Evolutionary conservation across 2,113 vertebrate species (phyloP).

Genomic region (Scomber scombrus): DNA sequence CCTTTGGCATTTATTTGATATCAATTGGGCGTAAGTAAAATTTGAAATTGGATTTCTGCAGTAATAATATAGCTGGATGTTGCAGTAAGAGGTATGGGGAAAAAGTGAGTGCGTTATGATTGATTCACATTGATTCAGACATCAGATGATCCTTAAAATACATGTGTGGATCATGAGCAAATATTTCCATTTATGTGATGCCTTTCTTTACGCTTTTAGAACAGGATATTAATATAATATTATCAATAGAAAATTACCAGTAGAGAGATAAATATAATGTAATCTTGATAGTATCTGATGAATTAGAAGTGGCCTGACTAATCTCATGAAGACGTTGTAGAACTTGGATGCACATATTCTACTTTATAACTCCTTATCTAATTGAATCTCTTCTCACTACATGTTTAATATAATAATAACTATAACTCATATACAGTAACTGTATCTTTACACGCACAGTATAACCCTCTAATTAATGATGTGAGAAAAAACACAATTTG

Average conservation of each 20-base stretch:
- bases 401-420: too few species aligned
- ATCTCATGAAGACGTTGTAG: too few species aligned
- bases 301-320: too few species aligned
- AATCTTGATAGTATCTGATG: too few species aligned
- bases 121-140: not conserved
- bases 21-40: not conserved
- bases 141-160: not conserved
- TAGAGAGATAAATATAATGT: too few species aligned
- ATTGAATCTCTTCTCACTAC: not conserved
- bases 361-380: not conserved
- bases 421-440: too few species aligned
- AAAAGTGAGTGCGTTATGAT: not conserved
- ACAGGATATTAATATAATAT: too few species aligned
- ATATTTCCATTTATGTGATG: not conserved
- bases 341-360: too few species aligned
- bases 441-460: too few species aligned
- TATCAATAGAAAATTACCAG: too few species aligned
- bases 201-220: not conserved
- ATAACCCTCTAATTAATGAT: too few species aligned
- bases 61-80: not conserved
- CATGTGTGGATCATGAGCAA: not conserved
- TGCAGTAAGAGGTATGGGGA: not conserved
- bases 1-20: not conserved
- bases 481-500: too few species aligned
- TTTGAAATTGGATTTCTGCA: not conserved